Conservation (phyloP, 2,113 vertebrate genomes). For the Cromileptes altivelis region DNA sequence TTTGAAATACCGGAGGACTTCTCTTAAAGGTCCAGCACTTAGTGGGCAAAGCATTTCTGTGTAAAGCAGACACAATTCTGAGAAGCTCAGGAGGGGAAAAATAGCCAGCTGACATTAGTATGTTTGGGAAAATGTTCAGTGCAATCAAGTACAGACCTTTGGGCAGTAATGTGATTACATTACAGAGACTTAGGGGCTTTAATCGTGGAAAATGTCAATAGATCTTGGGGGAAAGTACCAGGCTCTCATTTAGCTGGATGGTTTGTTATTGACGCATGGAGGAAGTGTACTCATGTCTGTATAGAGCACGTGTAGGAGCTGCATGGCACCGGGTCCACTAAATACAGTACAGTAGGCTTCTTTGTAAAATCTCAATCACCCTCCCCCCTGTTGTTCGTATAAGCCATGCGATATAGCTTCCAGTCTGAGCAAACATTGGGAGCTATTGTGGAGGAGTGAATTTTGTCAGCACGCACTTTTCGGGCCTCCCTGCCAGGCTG, state of each 20-base stretch:
- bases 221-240: conserved; percentile 33
- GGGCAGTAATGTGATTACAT: conserved; percentile 42
- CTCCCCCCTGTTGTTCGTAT: conserved; percentile 25
- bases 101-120: conserved; percentile 36
- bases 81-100: conserved; percentile 17
- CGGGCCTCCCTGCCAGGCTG: conserved; percentile 60
- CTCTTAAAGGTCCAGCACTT: neutral
- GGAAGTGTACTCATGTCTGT: conserved; percentile 15
- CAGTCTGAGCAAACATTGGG: conserved; percentile 49
- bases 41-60: neutral
- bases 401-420: conserved; percentile 41
- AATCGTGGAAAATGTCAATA: conserved; percentile 47
- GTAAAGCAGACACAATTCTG: neutral
- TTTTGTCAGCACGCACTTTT: conserved; percentile 70
- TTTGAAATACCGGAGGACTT: neutral
- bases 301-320: conserved; percentile 15
- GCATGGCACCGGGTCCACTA: neutral
- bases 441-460: conserved; percentile 56
- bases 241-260: conserved; percentile 7
- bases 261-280: conserved; percentile 21
- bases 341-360: conserved; percentile 37
- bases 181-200: conserved; percentile 35
- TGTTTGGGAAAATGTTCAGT: conserved; percentile 44
- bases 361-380: conserved; percentile 40
- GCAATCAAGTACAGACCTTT: conserved; percentile 39